Conservation (phyloP, 1,140 invertebrate species). For the Intoshia linei region DNA sequence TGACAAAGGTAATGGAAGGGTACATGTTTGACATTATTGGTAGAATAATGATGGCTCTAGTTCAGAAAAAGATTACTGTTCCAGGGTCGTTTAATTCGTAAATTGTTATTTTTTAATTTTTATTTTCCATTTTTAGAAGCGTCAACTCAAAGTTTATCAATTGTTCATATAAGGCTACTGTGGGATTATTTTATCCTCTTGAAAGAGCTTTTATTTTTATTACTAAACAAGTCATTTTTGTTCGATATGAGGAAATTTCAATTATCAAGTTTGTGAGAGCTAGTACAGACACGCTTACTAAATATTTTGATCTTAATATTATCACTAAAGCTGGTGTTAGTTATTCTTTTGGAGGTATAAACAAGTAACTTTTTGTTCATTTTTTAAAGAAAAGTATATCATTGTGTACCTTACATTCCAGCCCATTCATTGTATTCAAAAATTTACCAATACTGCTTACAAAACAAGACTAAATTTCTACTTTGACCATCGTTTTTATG, state of each 20-base stretch:
- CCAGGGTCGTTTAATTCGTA: constrained; percentile 63
- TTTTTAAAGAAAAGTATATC: constrained; percentile 1
- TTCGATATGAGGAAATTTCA: constrained; percentile 77
- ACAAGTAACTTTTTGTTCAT: constrained; percentile 33
- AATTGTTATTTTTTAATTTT: constrained; percentile 8
- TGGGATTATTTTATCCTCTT: constrained; percentile 79
- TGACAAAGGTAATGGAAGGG: constrained; percentile 57
- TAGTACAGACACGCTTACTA: constrained; percentile 53
- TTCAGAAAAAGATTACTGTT: constrained; percentile 65
- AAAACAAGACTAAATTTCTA: no score
- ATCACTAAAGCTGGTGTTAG: constrained; percentile 53
- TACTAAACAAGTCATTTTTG: constrained; percentile 85
- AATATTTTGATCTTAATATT: constrained; percentile 71
- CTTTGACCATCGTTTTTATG: no score
- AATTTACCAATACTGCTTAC: no score
- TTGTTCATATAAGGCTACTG: constrained; percentile 89
- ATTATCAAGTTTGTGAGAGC: constrained; percentile 81
- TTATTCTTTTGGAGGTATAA: constrained; percentile 82
- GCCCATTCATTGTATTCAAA: no score
- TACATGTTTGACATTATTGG: constrained; percentile 73
- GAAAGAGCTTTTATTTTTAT: constrained; percentile 94
- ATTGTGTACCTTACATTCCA: no score
- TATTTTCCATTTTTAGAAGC: constrained; percentile 30
- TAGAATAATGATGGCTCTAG: constrained; percentile 71
- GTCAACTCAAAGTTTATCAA: constrained; percentile 56